Evolutionary conservation across 2,888 invertebrate species (phyloP).

Genomic region (Sialis lutaria): DNA sequence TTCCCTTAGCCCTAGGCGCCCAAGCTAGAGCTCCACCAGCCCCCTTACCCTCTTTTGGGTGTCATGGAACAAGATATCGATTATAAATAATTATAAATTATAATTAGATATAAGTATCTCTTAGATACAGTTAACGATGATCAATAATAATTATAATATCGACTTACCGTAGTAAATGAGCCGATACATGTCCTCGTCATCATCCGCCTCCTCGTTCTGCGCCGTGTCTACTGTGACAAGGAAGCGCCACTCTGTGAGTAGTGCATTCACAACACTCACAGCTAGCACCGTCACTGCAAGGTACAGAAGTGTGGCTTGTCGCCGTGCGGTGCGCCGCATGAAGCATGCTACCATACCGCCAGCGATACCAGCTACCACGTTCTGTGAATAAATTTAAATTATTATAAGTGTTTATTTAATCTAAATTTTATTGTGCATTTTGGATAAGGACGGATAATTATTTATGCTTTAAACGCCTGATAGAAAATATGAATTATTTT

Average conservation of each 20-base stretch:
- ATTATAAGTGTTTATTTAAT: too few relatives aligned
- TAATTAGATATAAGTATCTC: not conserved
- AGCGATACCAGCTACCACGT: slow-evolving; percentile 28
- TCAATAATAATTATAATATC: not conserved
- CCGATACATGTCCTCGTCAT: slow-evolving; percentile 20
- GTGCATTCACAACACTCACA: slow-evolving; percentile 33
- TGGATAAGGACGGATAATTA: too few relatives aligned
- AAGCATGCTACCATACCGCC: slow-evolving; percentile 29
- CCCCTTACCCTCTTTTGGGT: too few relatives aligned
- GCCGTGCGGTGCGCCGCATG: slow-evolving; percentile 22
- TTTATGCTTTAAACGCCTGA: too few relatives aligned
- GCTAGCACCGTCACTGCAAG: slow-evolving; percentile 33
- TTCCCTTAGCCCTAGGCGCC: too few relatives aligned
- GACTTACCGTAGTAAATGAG: slow-evolving; percentile 24
- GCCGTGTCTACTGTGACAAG: slow-evolving; percentile 17
- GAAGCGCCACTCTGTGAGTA: slow-evolving; percentile 29
- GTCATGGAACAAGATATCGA: too few relatives aligned
- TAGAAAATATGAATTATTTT: too few relatives aligned
- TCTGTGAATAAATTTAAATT: slow-evolving; percentile 20
- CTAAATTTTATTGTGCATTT: too few relatives aligned
- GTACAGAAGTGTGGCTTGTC: slow-evolving; percentile 29
- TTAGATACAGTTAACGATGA: not conserved
- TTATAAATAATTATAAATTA: too few relatives aligned
- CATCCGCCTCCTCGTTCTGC: slow-evolving; percentile 14
- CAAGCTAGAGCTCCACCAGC: too few relatives aligned